Evolutionary conservation across 2,113 vertebrate genomes (phyloP).

Genomic region (Mystacornis crossleyi): DNA sequence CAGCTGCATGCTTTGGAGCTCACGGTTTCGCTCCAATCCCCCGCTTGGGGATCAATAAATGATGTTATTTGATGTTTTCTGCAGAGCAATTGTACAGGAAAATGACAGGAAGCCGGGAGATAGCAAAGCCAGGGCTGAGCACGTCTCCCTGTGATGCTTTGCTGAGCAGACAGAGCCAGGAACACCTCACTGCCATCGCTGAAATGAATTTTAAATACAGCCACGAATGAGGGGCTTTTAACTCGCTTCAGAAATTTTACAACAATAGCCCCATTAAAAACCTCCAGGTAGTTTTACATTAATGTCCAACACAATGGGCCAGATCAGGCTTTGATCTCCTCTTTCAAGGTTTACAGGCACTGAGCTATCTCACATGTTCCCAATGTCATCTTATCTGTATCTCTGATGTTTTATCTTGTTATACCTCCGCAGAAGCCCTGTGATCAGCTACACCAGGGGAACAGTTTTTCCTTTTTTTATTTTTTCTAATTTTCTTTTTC

Average conservation of each 20-base stretch:
- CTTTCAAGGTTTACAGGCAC: not conserved
- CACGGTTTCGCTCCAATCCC: not conserved
- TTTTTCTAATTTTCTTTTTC: not conserved
- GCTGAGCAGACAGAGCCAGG: not conserved
- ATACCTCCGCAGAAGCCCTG: not conserved
- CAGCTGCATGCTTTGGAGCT: not conserved
- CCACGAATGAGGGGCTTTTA: not conserved
- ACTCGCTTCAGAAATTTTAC: not conserved
- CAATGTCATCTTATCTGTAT: not conserved
- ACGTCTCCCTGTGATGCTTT: accelerated
- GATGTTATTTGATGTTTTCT: not conserved
- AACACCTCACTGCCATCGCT: not conserved
- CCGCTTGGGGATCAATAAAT: not conserved
- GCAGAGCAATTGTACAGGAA: not conserved
- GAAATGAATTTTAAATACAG: not conserved
- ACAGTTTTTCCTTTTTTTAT: not conserved
- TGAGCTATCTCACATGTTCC: not conserved
- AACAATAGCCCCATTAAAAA: not conserved
- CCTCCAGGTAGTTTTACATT: not conserved
- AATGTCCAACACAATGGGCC: not conserved
- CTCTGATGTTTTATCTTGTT: not conserved
- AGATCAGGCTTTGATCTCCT: not conserved
- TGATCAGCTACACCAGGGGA: not conserved
- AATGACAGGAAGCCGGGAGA: not conserved
- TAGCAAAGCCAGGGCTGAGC: not conserved